Evolutionary conservation across 2,113 vertebrate genomes (phyloP), one percentile per base, ranked within the genome.

Genomic region (Bubo bubo): DNA sequence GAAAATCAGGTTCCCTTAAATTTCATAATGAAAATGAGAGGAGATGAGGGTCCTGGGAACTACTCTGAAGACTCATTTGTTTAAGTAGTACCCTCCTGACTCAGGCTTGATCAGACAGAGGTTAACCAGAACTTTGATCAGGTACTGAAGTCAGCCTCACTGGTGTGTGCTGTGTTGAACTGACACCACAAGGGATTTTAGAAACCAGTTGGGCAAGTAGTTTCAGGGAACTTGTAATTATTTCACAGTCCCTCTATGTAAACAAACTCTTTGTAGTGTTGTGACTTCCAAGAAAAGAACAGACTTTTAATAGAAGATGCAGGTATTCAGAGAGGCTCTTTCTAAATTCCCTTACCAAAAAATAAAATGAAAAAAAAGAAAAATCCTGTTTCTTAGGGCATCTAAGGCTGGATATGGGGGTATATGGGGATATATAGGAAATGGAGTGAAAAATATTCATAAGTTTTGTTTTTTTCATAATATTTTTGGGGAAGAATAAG

Each of bases 381-480:
- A 14, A 4, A 4, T 8, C 18, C 28, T 75, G 14, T 4, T 23
- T 82, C 53, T 37, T 79, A 37, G 11, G 50, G 14, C 13, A 41
- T 49, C 35, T 77, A 14, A 32, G 47, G 32, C 24, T 92, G 50
- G 13, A 81, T 77, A 68, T 58, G 19, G 12, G 49, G 43, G 34
- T 34, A 81, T 77, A 68, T 62, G 19, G 12, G 53, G 4, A 35
- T 58, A 28, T 53, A 7, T 22, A 50, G 28, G 26, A 55, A 93
- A 63, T 30, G 2, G 10, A 58, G 16, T 67, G 32, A 49, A 88
- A 79, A 49, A 53, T 56, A 2, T 2, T 0, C 19, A 0, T 23
- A 4, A 3, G 0, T n/a, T 56, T 58, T 5, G 4, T 0, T 4
- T 50, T 37, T 68, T 63, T 47, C 0, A 0, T 62, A 6, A 11